A percentile compares a stretch with the other conserved stretches of the same genome.
phyloP scores from a whole-genome alignment of 2,113 vertebrate species.

The Felis catus region DNA sequence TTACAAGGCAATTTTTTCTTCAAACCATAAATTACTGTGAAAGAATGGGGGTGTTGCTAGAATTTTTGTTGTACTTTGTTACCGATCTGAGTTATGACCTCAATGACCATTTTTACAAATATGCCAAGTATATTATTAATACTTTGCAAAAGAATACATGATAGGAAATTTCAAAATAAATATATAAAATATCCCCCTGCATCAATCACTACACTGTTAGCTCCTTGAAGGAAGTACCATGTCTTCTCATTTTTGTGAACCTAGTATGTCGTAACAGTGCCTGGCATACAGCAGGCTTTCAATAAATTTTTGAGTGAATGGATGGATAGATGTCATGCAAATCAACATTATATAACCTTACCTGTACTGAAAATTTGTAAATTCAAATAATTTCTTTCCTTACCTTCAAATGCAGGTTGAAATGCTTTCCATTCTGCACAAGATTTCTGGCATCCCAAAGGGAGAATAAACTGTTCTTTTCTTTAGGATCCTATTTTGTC shows the following conservation, averaged over 20 bases:
- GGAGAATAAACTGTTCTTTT: background rate
- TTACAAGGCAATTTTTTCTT: background rate
- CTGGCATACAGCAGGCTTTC: background rate
- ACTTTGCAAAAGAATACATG: background rate
- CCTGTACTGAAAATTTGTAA: background rate
- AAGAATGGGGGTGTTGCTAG: background rate
- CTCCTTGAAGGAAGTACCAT: background rate
- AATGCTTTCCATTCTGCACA: conserved; percentile 3
- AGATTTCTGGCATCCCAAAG: background rate
- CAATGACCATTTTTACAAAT: background rate
- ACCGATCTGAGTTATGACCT: background rate
- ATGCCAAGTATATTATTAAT: background rate
- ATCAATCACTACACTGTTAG: background rate
- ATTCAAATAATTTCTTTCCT: background rate
- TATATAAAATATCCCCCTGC: background rate
- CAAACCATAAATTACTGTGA: background rate
- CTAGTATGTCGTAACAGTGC: background rate
- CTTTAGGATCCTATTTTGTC: background rate
- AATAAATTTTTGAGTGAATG: background rate
- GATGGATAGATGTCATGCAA: background rate
- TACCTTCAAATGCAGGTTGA: background rate
- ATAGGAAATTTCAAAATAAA: conserved; percentile 10
- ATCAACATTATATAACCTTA: background rate
- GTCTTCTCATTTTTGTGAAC: background rate
- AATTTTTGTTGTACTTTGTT: background rate